These are phyloP conservation scores for Rhyzopertha dominica DNA, from an alignment of 1,140 invertebrate species.

Conservation along the genomic window DNA sequence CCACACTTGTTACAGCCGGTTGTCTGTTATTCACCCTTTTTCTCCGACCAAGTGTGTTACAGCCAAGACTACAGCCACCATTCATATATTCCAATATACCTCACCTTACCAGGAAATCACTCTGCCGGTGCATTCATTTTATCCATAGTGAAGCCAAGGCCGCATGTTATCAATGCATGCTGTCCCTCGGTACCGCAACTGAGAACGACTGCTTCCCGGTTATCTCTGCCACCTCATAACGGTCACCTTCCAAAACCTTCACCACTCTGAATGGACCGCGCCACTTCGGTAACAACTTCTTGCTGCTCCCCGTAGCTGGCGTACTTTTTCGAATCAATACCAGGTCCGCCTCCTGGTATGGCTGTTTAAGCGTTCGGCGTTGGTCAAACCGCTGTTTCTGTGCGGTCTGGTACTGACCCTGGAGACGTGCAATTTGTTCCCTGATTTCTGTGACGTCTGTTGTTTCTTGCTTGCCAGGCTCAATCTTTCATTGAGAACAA, in stretches of 20 bases:
- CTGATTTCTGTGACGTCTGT: slow-evolving; percentile 13
- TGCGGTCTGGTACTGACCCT: slow-evolving; percentile 9
- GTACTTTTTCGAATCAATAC: slow-evolving; percentile 8
- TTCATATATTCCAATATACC: too few relatives aligned
- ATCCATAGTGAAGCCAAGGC: too few relatives aligned
- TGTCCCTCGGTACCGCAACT: not conserved
- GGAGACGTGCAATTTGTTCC: not conserved
- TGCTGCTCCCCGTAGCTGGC: slow-evolving; percentile 11
- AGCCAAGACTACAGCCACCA: too few relatives aligned
- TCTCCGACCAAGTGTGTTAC: too few relatives aligned
- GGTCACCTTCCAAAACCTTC: slow-evolving; percentile 30
- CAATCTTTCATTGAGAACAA: not conserved
- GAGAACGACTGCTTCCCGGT: slow-evolving; percentile 4
- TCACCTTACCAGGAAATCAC: too few relatives aligned
- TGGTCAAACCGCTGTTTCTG: slow-evolving; percentile 17
- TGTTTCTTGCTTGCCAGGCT: not conserved
- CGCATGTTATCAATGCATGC: slow-evolving; percentile 15
- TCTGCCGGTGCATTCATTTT: too few relatives aligned
- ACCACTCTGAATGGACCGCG: slow-evolving; percentile 35
- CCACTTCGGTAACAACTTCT: slow-evolving; percentile 30
- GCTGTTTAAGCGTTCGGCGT: not conserved
- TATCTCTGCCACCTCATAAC: slow-evolving; percentile 32
- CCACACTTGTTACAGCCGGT: too few relatives aligned
- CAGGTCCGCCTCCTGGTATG: slow-evolving; percentile 9
- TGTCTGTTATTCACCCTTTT: too few relatives aligned